phyloP scores from a whole-genome alignment of 1,140 invertebrate genomes.

The Cydia amplana region DNA sequence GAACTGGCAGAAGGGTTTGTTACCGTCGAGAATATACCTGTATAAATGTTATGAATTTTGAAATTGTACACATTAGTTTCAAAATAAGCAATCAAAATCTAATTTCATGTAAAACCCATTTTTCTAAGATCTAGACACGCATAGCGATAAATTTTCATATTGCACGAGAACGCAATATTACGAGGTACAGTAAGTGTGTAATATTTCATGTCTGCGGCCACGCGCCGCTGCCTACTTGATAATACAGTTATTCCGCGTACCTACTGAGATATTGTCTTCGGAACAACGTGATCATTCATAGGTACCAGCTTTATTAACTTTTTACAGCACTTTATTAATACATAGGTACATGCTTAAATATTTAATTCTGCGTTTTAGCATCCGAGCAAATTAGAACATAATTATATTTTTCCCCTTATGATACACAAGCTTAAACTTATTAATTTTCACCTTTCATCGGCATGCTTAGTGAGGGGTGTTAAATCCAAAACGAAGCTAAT shows the following conservation, averaged over 20 bases:
- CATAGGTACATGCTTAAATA: not conserved
- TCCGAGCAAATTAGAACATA: not conserved
- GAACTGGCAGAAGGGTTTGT: too few relatives aligned
- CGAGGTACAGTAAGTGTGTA: slow-evolving; percentile 65
- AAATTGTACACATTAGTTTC: too few relatives aligned
- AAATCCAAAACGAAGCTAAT: too few relatives aligned
- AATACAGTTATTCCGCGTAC: slow-evolving; percentile 50
- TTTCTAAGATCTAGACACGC: slow-evolving; percentile 56
- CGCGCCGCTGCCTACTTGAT: slow-evolving; percentile 54
- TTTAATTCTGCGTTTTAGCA: not conserved
- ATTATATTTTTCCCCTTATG: too few relatives aligned
- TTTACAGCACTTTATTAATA: not conserved
- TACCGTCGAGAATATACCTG: too few relatives aligned
- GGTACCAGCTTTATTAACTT: slow-evolving; percentile 29
- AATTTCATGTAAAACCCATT: slow-evolving; percentile 46
- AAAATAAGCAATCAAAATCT: too few relatives aligned
- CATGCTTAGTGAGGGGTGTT: too few relatives aligned
- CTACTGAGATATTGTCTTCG: slow-evolving; percentile 49
- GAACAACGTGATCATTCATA: slow-evolving; percentile 39
- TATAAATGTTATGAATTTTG: too few relatives aligned
- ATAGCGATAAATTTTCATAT: slow-evolving; percentile 77
- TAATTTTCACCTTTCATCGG: too few relatives aligned
- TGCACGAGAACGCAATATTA: slow-evolving; percentile 71
- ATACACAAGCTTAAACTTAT: too few relatives aligned
- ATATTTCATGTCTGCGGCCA: slow-evolving; percentile 65